These are phyloP conservation scores for Leucoraja ocellata DNA, from an alignment of 2,797 vertebrate species.

Conservation along the genomic window DNA sequence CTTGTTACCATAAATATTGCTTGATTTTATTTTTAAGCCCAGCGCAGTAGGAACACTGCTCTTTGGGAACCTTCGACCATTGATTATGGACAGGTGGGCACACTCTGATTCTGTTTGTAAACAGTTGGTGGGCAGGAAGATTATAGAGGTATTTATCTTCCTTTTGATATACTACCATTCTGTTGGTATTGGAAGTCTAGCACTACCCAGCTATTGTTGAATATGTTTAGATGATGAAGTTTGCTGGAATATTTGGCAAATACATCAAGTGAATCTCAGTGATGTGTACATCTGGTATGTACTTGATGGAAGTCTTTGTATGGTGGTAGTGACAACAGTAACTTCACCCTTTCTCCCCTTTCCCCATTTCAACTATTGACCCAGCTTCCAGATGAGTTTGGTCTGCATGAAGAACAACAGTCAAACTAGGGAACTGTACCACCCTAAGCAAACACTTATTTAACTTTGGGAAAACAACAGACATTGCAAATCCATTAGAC, in stretches of 20 bases:
- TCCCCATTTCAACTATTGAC: not conserved
- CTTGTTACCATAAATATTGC: slow-evolving; percentile 17
- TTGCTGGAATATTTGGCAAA: not conserved
- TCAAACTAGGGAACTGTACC: too few relatives aligned
- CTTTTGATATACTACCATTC: not conserved
- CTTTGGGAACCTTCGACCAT: not conserved
- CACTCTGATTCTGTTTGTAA: not conserved
- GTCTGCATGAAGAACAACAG: too few relatives aligned
- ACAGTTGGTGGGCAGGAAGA: not conserved
- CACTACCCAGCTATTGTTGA: too few relatives aligned
- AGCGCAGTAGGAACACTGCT: not conserved
- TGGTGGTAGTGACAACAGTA: not conserved
- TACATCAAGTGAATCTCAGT: not conserved
- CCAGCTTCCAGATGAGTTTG: not conserved
- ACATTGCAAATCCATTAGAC: not conserved
- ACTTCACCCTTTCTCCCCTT: not conserved
- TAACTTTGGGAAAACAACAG: not conserved
- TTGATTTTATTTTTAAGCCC: not conserved
- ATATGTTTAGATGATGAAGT: not conserved
- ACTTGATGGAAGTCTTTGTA: not conserved
- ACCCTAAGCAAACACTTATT: not conserved
- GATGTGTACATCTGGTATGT: not conserved
- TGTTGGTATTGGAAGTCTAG: not conserved
- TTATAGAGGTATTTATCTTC: not conserved
- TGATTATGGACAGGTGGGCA: not conserved